A percentile compares a stretch with the other conserved stretches of the same genome.
These are phyloP conservation scores for Toxotes chatareus DNA, from an alignment of 2,113 vertebrate genomes.

Conservation along the genomic window DNA sequence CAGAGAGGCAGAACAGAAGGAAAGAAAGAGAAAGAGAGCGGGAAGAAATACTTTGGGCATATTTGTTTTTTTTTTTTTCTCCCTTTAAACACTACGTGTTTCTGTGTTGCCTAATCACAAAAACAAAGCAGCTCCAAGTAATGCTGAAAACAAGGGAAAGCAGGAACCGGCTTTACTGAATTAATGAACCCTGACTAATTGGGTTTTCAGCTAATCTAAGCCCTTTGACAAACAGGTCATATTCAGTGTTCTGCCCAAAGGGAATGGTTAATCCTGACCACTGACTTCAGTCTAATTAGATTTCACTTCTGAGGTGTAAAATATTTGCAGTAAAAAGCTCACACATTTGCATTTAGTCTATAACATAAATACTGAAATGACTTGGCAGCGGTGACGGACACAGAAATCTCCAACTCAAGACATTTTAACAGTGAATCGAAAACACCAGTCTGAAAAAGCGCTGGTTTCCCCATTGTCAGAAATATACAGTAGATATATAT, in stretches of 20 bases:
- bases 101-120: slow-evolving; percentile 36
- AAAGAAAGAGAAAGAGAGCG: not conserved
- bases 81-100: not conserved
- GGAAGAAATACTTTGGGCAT: not conserved
- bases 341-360: not conserved
- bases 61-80: slow-evolving; percentile 2
- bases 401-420: not conserved
- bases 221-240: slow-evolving; percentile 45
- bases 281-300: slow-evolving; percentile 28
- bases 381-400: not conserved
- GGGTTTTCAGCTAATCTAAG: slow-evolving; percentile 39
- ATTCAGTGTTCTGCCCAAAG: slow-evolving; percentile 14
- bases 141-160: slow-evolving; percentile 2
- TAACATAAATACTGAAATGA: not conserved
- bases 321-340: not conserved
- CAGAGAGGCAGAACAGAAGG: slow-evolving; percentile 7
- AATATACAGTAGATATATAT: no score
- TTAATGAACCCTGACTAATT: slow-evolving; percentile 57
- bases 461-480: not conserved
- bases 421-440: not conserved
- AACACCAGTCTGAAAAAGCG: not conserved
- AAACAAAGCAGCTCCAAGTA: slow-evolving; percentile 28
- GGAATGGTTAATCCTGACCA: slow-evolving; percentile 27
- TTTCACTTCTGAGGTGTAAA: not conserved
- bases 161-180: slow-evolving; percentile 19